Evolutionary conservation across 2,113 vertebrate species (phyloP), one percentile per base, ranked within the genome.

Genomic region (Sander lucioperca): DNA sequence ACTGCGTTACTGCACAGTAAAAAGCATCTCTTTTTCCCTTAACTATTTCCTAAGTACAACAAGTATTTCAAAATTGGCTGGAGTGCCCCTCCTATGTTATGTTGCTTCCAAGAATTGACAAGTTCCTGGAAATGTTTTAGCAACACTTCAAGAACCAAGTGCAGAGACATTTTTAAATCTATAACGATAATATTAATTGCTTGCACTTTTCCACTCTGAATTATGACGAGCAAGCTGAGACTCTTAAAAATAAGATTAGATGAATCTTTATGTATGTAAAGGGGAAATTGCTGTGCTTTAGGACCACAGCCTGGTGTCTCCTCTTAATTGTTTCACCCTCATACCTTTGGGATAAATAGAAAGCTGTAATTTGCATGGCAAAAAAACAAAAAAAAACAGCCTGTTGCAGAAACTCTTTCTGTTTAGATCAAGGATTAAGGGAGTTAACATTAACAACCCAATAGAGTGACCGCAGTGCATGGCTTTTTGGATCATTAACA

Each of bases 361-460:
- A 21, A 16, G 16, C 18, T 48, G 16, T 9, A 23, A 80, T 73
- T 83, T 67, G 19, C 45, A 83, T 23, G 1, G 1, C 50, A 33
- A 43, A 18, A 65, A 71, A 1, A 6, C 25, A 6, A 6, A 33
- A 5, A 5, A 0, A 63, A 15, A 23, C 7, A 27, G 5, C 30
- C 13, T 47, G 30, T 15, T 50, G 16, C 21, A 56, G 19, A 57
- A 71, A 61, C 51, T 23, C 36, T 48, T 5, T 33, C 11, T 59
- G 36, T n/a, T 54, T 30, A 1, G 12, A 56, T 12, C 9, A 7
- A 45, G 64, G 43, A 54, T n/a, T n/a, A 19, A 36, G 10, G 45
- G 33, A 14, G 54, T 64, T 54, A 16, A 53, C 5, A 54, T 69
- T 76, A 69, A 71, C 50, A 63, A 48, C 50, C 27, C 33, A 66